Evolutionary conservation across 2,797 vertebrate species (phyloP), one percentile per base, ranked within the genome.

Genomic region (Loris lydekkerianus): DNA sequence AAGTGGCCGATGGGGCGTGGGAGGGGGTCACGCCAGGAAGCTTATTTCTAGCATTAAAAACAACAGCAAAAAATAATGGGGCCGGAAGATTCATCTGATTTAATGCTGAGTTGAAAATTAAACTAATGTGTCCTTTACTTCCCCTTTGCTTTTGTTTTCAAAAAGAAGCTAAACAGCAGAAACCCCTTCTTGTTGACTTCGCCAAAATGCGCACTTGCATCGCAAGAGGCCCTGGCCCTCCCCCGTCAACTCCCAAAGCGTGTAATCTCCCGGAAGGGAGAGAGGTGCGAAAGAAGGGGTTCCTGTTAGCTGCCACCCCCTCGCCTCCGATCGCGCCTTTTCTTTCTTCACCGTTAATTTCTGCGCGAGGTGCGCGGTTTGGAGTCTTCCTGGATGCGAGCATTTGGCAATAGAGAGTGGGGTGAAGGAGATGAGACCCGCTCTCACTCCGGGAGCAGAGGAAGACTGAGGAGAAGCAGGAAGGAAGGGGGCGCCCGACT

Each of bases 131-230:
- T 87, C 78, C 94, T 73, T 91, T 69, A 23, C 8, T 63, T 85
- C 67, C 82, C 75, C 72, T 67, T 86, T n/a, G 84, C 82, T 76
- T 27, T n/a, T 13, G 0, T 20, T 82, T 72, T 70, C 70, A 7
- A 13, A 80, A 14, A 27, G 60, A 29, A 49, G 72, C 78, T 92
- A 91, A 91, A 83, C 37, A 21, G 82, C 56, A 83, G 29, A 49
- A 77, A 69, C 56, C 70, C 75, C 23, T 61, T 92, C 77, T 67
- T 15, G 70, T 53, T 63, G 93, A 95, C 96, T 96, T 87, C 56
- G 31, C 82, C 93, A 81, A 94, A 96, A 95, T 89, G 96, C 97
- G 96, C 93, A 96, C 97, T 96, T 93, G 34, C 91, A 76, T 61
- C 75, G 6, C 86, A 15, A 46, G 92, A 96, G 92, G 95, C 97